Conservation (phyloP, 2,888 invertebrate species). For the Julus scanicus region DNA sequence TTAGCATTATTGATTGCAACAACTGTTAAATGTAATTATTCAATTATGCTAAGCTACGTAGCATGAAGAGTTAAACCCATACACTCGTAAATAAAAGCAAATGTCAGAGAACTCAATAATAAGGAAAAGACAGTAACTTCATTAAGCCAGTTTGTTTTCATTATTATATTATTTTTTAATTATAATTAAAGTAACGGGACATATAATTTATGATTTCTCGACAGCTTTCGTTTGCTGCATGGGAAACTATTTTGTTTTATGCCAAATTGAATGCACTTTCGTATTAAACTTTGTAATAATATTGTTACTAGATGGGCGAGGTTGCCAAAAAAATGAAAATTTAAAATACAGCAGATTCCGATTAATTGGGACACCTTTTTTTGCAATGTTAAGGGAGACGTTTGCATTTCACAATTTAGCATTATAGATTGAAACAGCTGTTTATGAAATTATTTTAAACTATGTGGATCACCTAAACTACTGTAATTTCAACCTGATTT, state of each 20-base stretch:
- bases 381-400: too few species aligned
- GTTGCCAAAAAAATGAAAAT: neutral
- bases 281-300: neutral
- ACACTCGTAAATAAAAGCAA: neutral
- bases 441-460: too few species aligned
- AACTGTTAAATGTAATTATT: neutral
- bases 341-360: neutral
- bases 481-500: too few species aligned
- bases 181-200: neutral
- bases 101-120: neutral
- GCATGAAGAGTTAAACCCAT: conserved; percentile 9
- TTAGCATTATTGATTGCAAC: neutral
- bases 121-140: neutral
- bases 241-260: conserved; percentile 11
- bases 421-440: too few species aligned
- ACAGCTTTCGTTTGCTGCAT: neutral
- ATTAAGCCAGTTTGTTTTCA: neutral
- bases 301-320: neutral
- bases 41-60: neutral
- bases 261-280: neutral
- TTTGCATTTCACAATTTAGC: too few species aligned
- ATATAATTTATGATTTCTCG: neutral
- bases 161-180: neutral
- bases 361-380: too few species aligned
- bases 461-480: too few species aligned